Evolutionary conservation across 2,797 vertebrate genomes (phyloP).

Genomic region (Chelonia mydas): DNA sequence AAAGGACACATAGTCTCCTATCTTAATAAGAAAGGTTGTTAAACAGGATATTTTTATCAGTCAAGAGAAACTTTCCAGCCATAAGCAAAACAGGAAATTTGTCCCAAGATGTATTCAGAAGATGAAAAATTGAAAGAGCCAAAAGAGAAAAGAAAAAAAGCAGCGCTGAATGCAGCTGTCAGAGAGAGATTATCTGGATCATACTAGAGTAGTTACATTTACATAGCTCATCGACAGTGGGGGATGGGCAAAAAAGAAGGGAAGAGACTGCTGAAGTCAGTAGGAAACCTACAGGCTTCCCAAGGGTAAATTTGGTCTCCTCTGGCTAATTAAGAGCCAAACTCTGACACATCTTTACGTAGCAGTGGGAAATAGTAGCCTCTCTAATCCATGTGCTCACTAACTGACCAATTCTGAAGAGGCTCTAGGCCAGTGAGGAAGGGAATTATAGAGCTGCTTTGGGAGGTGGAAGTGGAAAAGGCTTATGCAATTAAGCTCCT

Average conservation of each 20-base stretch:
- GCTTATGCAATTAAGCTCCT: accelerated
- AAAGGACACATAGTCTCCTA: slow-evolving; percentile 23
- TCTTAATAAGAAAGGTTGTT: slow-evolving; percentile 3
- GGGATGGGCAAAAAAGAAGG: neutral
- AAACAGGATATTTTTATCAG: slow-evolving; percentile 26
- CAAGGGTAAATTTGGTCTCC: neutral
- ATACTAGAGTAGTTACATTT: neutral
- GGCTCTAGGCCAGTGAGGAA: neutral
- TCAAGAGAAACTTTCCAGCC: slow-evolving; percentile 20
- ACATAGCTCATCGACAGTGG: neutral
- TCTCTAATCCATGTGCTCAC: neutral
- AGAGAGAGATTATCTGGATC: neutral
- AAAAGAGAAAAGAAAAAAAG: slow-evolving; percentile 3
- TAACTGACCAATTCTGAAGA: neutral
- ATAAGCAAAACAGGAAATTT: slow-evolving; percentile 43
- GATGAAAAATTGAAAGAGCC: neutral
- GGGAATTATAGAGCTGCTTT: neutral
- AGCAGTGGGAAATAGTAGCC: neutral
- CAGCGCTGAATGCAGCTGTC: neutral
- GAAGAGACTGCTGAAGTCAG: neutral
- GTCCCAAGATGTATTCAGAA: neutral
- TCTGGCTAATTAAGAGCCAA: neutral
- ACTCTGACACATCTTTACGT: accelerated
- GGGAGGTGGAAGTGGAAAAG: neutral
- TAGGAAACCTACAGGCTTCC: neutral